These are phyloP conservation scores for Dromaius novaehollandiae DNA, from an alignment of 2,113 vertebrate species.

Conservation along the genomic window DNA sequence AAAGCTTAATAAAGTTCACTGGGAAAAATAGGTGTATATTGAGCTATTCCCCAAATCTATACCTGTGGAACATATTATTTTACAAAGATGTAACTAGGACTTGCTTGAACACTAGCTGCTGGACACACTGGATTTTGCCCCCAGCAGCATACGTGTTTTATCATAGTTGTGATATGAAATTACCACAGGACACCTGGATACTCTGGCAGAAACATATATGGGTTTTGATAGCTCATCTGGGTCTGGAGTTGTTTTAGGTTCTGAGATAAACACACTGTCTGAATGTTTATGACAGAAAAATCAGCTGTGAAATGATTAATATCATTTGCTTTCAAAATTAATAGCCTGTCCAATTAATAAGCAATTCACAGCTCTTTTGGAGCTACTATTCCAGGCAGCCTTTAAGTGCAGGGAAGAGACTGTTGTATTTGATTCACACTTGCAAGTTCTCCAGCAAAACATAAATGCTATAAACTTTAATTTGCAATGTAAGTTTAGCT, in stretches of 20 bases:
- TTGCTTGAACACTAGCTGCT: no score
- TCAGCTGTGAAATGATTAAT: not conserved
- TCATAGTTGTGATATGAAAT: not conserved
- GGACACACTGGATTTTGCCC: no score
- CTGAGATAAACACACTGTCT: not conserved
- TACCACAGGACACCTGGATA: not conserved
- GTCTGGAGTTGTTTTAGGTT: not conserved
- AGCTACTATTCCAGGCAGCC: not conserved
- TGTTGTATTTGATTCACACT: not conserved
- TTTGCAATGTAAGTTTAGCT: not conserved
- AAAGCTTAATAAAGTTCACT: not conserved
- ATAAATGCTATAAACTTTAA: not conserved
- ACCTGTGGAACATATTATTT: not conserved
- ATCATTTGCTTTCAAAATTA: not conserved
- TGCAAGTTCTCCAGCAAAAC: not conserved
- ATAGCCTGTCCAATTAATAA: not conserved
- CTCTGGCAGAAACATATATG: not conserved
- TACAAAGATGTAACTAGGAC: no score
- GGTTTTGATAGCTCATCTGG: not conserved
- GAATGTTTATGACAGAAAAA: not conserved
- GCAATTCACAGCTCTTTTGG: not conserved
- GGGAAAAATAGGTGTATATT: not conserved
- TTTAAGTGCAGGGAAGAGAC: not conserved
- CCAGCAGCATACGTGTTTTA: not conserved
- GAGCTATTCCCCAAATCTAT: not conserved